These are phyloP conservation scores for Lucilia cuprina DNA, from an alignment of 1,140 invertebrate genomes.

Conservation along the genomic window DNA sequence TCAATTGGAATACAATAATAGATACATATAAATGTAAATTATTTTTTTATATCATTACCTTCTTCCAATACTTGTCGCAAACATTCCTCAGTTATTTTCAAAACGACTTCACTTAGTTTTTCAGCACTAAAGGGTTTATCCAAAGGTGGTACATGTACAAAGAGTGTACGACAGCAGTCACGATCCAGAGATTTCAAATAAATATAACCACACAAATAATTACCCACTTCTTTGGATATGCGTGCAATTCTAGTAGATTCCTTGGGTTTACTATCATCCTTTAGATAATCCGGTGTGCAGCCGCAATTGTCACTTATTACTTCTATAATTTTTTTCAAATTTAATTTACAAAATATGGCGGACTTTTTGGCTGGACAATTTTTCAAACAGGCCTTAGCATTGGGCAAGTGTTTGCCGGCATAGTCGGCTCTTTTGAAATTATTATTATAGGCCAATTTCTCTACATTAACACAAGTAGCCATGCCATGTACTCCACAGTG, in stretches of 20 bases:
- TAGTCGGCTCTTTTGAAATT: constrained; percentile 65
- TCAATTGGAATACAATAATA: background rate
- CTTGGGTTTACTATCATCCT: background rate
- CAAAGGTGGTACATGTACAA: constrained; percentile 72
- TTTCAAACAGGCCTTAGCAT: constrained; percentile 54
- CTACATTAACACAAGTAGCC: constrained; percentile 66
- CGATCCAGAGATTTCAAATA: constrained; percentile 69
- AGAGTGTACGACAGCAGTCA: constrained; percentile 64
- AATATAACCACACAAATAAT: constrained; percentile 71
- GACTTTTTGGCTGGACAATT: constrained; percentile 46
- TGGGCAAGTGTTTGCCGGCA: constrained; percentile 55
- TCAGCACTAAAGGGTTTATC: constrained; percentile 64
- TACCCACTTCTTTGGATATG: constrained; percentile 53
- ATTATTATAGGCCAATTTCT: constrained; percentile 65
- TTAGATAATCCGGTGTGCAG: constrained; percentile 41
- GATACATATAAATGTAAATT: background rate
- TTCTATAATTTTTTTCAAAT: constrained; percentile 64
- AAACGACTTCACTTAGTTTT: constrained; percentile 66
- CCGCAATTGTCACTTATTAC: constrained; percentile 48
- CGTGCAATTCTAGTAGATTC: constrained; percentile 43
- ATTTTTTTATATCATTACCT: background rate
- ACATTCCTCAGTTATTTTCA: constrained; percentile 64
- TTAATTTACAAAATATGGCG: constrained; percentile 61
- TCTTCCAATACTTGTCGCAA: constrained; percentile 42
- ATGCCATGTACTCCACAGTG: constrained; percentile 68